Base-by-base conservation (phyloP, 2,888 invertebrate genomes). In the Thecocarcelia acutangulata region DNA sequence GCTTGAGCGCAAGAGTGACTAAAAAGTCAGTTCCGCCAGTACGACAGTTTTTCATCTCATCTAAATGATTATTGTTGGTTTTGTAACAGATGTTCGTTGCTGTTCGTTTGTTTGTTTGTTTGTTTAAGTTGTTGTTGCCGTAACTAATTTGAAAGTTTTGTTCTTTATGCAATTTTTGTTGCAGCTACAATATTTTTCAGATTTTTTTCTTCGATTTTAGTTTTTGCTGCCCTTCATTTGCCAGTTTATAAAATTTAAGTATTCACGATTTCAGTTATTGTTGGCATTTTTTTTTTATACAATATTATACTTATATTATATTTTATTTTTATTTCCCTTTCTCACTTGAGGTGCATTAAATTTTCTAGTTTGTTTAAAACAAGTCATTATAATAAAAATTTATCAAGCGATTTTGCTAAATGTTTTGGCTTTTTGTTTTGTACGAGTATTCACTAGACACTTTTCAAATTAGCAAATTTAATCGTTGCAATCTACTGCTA, bases 181-280 rank as follows among this genome's bases (percentile, higher is more conserved):
- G 33, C 28, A 28, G 28, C 28, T 21, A 13, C n/a, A n/a, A n/a
- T n/a, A n/a, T 6, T 50, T 42, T 54, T 37, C 9, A 13, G 0
- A 4, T 21, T 6, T 28, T 8, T 21, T 59, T 33, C 8, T 40
- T 56, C 24, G 24, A 8, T 33, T 33, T 33, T 1, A 3, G 13
- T 44, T 68, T 52, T 33, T 21, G 46, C 19, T 64, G 56, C 80
- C 80, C 80, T 80, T 80, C 68, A 69, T 79, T 63, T 74, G 46
- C 42, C 48, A 69, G 74, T 63, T 80, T 54, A 70, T 77, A 68
- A 80, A 74, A 68, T 68, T 74, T 79, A 68, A 79, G 69, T 80
- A 75, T 69, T 75, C 80, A 76, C 80, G 75, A 76, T 33, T 76
- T 56, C 66, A 61, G 13, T 40, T 46, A 15, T 33, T 59, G 12